Evolutionary conservation across 2,888 invertebrate species (phyloP), one percentile per base, ranked within the genome.

Genomic region (Dryobota labecula): DNA sequence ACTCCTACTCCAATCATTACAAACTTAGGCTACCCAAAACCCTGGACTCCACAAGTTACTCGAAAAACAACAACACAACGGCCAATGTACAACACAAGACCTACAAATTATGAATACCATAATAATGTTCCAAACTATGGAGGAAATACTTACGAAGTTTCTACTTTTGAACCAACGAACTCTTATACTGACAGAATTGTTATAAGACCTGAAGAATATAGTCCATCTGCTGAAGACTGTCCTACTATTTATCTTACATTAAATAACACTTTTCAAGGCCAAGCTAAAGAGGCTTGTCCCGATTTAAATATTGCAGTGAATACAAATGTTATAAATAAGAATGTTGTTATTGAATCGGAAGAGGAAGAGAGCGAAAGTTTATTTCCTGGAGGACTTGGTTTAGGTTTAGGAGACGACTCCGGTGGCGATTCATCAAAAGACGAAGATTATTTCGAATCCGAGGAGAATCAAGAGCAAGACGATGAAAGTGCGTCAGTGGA

Each of bases 261-360:
- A 72, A 96, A 92, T 86, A 97, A 92, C 80, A 96, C 93, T 41
- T 96, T 94, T 89, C 96, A 91, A 92, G 95, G 96, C 8, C 96
- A 97, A 87, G 96, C 94, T 60, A 97, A 97, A 89, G 96, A 97
- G 84, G 97, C 96, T 7, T 97, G 97, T 84, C 97, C 97, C 0
- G 97, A 97, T 92, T 91, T 97, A 74, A 97, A 97, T 87, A 97
- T 97, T 70, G 97, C 97, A 24, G 97, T 97, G 3, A 97, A 97
- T 80, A 97, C 97, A 0, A 97, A 97, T 85, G 96, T 97, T 3
- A 94, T 97, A 53, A 97, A 97, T 82, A 96, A 96, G 74, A 96
- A 96, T 75, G 92, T 95, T 38, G 93, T 95, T 15, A 88, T 94
- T 41, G 96, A 96, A 82, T 92, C 95, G 0, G 94, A 95, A 9